Percentiles rank a stretch among this genome's conserved stretches.
phyloP scores from a whole-genome alignment of 23 tunicate genomes.

The Diplosoma virens region DNA sequence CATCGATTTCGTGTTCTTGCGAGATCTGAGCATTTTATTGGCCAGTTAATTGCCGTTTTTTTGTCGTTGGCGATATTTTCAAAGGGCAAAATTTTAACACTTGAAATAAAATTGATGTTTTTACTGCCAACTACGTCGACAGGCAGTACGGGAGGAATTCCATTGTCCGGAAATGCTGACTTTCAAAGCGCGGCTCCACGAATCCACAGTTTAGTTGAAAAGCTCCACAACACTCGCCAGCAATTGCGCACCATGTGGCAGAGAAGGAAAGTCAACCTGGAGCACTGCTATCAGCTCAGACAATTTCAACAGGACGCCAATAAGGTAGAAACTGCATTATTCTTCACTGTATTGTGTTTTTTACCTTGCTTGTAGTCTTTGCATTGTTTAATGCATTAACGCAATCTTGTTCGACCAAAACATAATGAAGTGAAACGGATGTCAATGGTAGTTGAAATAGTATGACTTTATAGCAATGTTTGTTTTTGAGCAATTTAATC shows the following conservation, averaged over 20 bases:
- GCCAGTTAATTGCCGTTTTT: no score
- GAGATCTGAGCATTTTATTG: no score
- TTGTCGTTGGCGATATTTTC: no score
- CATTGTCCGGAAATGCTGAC: slow-evolving; percentile 80
- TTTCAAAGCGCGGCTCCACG: slow-evolving; percentile 93
- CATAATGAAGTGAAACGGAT: no score
- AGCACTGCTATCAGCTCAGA: slow-evolving; percentile 85
- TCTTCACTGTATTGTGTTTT: neutral
- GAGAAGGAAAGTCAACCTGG: slow-evolving; percentile 55
- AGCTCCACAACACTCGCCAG: slow-evolving; percentile 66
- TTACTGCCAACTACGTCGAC: no score
- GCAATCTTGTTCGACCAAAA: neutral
- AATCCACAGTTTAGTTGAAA: slow-evolving; percentile 75
- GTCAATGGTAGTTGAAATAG: no score
- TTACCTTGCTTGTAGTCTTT: neutral
- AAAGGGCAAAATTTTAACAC: no score
- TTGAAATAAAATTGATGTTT: no score
- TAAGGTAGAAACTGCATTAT: slow-evolving; percentile 38
- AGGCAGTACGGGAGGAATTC: slow-evolving; percentile 70
- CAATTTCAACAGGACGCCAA: slow-evolving; percentile 83
- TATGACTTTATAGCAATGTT: no score
- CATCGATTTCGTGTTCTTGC: no score
- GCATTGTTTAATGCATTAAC: neutral
- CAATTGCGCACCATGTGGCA: slow-evolving; percentile 79
- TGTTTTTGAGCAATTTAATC: no score